Conservation (phyloP, 2,888 invertebrate species). For the Acrobasis consociella region DNA sequence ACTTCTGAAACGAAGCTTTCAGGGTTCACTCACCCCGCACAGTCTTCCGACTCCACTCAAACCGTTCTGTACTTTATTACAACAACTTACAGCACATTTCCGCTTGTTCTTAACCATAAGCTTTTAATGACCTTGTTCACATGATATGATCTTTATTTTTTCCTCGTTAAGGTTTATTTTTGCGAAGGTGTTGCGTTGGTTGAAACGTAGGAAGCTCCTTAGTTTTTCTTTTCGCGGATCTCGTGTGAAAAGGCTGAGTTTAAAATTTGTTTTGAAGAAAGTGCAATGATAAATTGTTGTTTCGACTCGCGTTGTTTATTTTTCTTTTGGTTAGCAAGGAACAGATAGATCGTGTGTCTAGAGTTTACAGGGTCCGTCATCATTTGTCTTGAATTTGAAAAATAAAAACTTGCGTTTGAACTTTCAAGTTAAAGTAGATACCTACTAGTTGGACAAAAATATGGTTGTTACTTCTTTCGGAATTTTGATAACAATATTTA, state of each 20-base stretch:
- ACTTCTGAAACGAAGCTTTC: slow-evolving; percentile 69
- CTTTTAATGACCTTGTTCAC: slow-evolving; percentile 50
- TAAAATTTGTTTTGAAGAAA: slow-evolving; percentile 47
- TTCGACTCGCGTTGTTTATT: slow-evolving; percentile 10
- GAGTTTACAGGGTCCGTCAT: not conserved
- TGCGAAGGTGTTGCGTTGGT: slow-evolving; percentile 25
- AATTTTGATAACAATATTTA: too few relatives aligned
- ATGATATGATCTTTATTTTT: slow-evolving; percentile 40
- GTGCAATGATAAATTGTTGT: slow-evolving; percentile 23
- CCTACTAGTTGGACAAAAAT: too few relatives aligned
- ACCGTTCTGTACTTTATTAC: slow-evolving; percentile 35
- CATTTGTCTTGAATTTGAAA: not conserved
- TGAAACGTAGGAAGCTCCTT: slow-evolving; percentile 35
- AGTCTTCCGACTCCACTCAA: not conserved
- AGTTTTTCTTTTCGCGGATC: slow-evolving; percentile 54
- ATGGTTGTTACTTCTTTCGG: too few relatives aligned
- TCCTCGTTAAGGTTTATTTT: slow-evolving; percentile 47
- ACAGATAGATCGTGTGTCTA: not conserved
- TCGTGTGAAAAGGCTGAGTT: slow-evolving; percentile 47
- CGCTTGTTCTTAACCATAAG: slow-evolving; percentile 27
- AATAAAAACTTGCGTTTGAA: not conserved
- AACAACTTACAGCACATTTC: slow-evolving; percentile 44
- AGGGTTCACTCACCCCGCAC: slow-evolving; percentile 64
- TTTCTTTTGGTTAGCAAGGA: not conserved
- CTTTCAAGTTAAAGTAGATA: too few relatives aligned